Evolutionary conservation across 2,113 vertebrate species (phyloP).

Genomic region (Anhinga anhinga): DNA sequence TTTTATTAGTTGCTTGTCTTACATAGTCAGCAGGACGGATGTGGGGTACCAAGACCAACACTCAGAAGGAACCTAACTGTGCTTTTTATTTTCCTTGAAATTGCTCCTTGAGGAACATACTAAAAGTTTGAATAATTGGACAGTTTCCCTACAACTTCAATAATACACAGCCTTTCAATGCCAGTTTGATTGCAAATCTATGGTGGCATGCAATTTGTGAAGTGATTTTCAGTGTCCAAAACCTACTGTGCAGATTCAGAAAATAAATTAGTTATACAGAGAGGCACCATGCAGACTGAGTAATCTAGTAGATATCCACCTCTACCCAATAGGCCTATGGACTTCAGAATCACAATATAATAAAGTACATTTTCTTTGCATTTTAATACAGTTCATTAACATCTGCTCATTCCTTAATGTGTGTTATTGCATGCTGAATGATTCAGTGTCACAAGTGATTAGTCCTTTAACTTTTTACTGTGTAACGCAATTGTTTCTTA

Average conservation of each 20-base stretch:
- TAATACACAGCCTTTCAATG: neutral
- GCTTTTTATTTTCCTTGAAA: neutral
- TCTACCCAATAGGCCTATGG: neutral
- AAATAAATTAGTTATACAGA: neutral
- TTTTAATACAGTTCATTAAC: neutral
- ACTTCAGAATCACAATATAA: neutral
- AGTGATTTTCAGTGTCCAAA: neutral
- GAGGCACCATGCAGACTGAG: neutral
- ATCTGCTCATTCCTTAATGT: neutral
- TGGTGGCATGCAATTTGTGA: neutral
- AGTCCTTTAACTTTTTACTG: neutral
- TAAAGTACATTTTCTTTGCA: neutral
- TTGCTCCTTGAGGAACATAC: neutral
- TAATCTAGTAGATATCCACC: neutral
- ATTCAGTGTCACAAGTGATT: neutral
- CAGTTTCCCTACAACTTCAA: neutral
- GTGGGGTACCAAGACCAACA: neutral
- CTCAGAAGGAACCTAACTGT: neutral
- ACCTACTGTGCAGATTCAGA: neutral
- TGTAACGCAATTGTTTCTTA: neutral
- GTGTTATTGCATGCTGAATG: neutral
- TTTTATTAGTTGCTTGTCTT: neutral
- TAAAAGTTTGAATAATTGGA: neutral
- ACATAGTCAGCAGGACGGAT: neutral
- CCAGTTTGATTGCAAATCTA: neutral